Conservation (phyloP, 2,113 vertebrate species). For the Apus apus region DNA sequence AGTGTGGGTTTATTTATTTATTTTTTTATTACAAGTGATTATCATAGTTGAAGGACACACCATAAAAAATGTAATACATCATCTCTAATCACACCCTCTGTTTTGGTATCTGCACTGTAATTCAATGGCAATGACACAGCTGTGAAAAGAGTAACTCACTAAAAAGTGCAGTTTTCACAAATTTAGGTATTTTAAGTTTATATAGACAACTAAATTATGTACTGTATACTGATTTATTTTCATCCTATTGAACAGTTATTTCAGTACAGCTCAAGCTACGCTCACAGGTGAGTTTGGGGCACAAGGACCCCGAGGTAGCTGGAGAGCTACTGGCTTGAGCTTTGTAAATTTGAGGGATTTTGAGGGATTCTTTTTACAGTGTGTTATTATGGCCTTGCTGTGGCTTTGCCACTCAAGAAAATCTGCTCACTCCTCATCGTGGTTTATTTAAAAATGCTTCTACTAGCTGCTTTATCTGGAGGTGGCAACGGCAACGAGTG, state of each 20-base stretch:
- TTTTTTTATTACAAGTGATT: not conserved
- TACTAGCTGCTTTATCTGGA: not conserved
- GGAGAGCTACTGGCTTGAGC: not conserved
- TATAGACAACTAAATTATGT: not conserved
- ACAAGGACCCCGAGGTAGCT: not conserved
- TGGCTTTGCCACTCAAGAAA: no score
- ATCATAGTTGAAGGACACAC: conserved; percentile 36
- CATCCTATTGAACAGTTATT: not conserved
- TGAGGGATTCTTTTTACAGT: no score
- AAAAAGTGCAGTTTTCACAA: not conserved
- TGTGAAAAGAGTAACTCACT: not conserved
- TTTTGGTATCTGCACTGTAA: not conserved
- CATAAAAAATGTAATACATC: conserved; percentile 21
- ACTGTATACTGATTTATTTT: not conserved
- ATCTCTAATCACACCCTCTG: not conserved
- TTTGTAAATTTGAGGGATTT: not conserved
- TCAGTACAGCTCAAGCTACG: not conserved
- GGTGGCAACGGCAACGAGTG: not conserved
- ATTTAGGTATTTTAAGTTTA: not conserved
- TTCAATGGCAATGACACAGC: accelerated
- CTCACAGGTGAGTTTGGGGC: not conserved
- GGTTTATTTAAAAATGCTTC: not conserved
- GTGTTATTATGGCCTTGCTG: no score
- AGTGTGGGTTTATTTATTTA: not conserved
- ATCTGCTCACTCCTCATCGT: not conserved